These are phyloP conservation scores for Drosophila lutescens DNA, from an alignment of 2,888 invertebrate species.

Conservation along the genomic window DNA sequence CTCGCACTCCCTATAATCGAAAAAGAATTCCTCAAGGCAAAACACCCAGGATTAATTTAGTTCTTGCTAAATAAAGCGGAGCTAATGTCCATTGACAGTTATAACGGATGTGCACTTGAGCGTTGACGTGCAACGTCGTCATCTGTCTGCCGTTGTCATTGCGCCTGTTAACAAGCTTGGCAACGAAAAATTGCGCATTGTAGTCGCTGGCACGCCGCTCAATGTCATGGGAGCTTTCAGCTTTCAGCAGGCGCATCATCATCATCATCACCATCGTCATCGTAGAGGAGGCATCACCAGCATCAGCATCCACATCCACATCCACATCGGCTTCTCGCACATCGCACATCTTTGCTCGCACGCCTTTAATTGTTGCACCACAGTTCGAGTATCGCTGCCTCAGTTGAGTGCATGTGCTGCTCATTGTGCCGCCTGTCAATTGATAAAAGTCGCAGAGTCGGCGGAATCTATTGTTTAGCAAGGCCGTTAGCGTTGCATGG, in stretches of 20 bases:
- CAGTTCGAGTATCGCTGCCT: slow-evolving; percentile 38
- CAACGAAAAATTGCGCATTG: slow-evolving; percentile 53
- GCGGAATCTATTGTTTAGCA: slow-evolving; percentile 73
- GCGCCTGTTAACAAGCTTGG: slow-evolving; percentile 59
- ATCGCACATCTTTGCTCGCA: slow-evolving; percentile 50
- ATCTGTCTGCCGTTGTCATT: slow-evolving; percentile 51
- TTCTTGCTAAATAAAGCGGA: slow-evolving; percentile 2
- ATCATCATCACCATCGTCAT: slow-evolving; percentile 35
- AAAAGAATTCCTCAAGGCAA: background rate
- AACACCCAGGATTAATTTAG: background rate
- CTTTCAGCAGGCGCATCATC: slow-evolving; percentile 44
- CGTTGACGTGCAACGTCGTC: slow-evolving; percentile 63
- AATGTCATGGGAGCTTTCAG: slow-evolving; percentile 78
- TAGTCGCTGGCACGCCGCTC: slow-evolving; percentile 63
- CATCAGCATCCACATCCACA: slow-evolving; percentile 36
- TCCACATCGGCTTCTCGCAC: slow-evolving; percentile 19
- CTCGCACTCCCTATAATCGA: too few relatives aligned
- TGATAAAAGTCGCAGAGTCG: slow-evolving; percentile 64
- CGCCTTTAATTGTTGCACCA: slow-evolving; percentile 68
- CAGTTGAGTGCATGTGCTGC: slow-evolving; percentile 57
- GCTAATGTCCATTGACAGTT: slow-evolving; percentile 69
- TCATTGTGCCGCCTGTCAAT: slow-evolving; percentile 69
- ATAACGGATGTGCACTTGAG: slow-evolving; percentile 77
- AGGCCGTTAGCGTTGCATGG: slow-evolving; percentile 77
- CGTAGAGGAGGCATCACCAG: slow-evolving; percentile 32